Evolutionary conservation across 2,797 vertebrate genomes (phyloP), one percentile per base, ranked within the genome.

Genomic region (Amblyopsis hoosieri): DNA sequence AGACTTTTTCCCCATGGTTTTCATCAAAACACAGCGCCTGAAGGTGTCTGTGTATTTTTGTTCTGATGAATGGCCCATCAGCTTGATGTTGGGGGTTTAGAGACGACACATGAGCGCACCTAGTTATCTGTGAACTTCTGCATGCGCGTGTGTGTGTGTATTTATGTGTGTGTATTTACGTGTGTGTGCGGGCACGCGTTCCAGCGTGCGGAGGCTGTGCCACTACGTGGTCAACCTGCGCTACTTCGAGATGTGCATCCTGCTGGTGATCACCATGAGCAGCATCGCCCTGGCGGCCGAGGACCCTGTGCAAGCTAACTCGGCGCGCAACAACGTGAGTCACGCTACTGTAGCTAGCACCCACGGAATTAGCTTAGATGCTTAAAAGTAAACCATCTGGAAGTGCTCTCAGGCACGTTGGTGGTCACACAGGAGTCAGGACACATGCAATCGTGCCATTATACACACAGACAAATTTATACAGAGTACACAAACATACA

Each of bases 181-280:
- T 66, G 9, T 59, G n/a, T 52, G 14, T 67, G 9, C 1, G n/a
- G 73, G 61, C 69, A 60, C 72, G 68, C 57, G 67, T 72, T 76
- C 48, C 67, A 99, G 98, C 72, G 94, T 99, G 54, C 94, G 96
- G 1, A 94, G 95, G 12, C 87, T 94, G 33, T 99, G 97, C 88
- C 97, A 99, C 81, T 98, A 96, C 76, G 93, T 99, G 0, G 96
- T 99, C 80, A 98, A 96, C 85, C 90, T 98, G 79, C 94, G 94
- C 57, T 97, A 99, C 85, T 99, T 99, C 0, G 97, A 99, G 82
- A 97, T 97, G 97, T 96, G 96, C 85, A 99, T 99, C 87, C 94
- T 99, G 8, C 86, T 95, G 17, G 97, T 99, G 69, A 99, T 99
- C 1, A 94, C 95, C 45, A 95, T 99, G 91, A 99, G 97, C 90